phyloP scores from a whole-genome alignment of 2,113 vertebrate species.

The Platichthys flesus region DNA sequence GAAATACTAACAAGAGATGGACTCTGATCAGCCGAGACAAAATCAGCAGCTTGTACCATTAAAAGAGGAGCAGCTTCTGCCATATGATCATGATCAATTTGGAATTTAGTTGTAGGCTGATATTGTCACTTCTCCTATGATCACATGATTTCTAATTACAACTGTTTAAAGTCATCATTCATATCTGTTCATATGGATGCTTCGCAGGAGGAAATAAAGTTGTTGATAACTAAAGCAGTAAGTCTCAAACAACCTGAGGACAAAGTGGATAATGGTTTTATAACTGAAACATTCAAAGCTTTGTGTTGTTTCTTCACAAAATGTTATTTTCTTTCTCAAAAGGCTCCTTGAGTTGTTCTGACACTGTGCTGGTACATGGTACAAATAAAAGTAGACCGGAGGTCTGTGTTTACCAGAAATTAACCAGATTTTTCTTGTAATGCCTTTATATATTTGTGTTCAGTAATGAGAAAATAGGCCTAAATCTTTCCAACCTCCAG shows the following conservation, averaged over 20 bases:
- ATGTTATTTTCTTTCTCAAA: conserved; percentile 1
- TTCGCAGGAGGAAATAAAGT: neutral
- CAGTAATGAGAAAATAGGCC: conserved; percentile 47
- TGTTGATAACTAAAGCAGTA: neutral
- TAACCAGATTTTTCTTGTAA: conserved; percentile 1
- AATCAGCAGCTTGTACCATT: too few species aligned
- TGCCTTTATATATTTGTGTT: neutral
- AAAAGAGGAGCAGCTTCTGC: too few species aligned
- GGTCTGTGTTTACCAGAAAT: conserved; percentile 18
- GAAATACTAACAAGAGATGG: too few species aligned
- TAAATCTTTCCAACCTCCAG: conserved; percentile 32
- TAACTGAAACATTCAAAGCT: neutral
- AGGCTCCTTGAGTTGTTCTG: conserved; percentile 8
- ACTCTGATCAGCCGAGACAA: too few species aligned
- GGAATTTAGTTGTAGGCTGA: too few species aligned
- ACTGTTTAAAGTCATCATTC: neutral
- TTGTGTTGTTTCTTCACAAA: neutral
- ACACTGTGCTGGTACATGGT: neutral
- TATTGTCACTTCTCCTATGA: too few species aligned
- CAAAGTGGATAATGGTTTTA: neutral
- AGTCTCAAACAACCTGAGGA: neutral
- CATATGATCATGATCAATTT: too few species aligned
- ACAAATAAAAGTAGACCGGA: conserved; percentile 8
- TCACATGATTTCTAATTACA: too few species aligned
- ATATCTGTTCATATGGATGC: neutral